phyloP scores from a whole-genome alignment of 2,113 vertebrate species.

The Thamnophis sirtalis region DNA sequence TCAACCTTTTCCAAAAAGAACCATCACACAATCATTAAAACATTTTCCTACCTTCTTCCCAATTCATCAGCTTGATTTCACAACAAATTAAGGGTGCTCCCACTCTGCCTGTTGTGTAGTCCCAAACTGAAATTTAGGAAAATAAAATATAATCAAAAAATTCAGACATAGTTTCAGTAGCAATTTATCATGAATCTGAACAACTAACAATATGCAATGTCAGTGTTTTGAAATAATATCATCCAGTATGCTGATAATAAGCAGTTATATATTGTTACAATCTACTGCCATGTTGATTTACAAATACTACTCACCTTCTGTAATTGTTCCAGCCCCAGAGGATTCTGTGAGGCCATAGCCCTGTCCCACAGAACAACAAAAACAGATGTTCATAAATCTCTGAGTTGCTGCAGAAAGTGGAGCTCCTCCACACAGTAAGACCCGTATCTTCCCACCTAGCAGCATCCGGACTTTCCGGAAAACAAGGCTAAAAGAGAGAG shows the following conservation, averaged over 20 bases:
- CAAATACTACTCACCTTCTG: slow-evolving; percentile 72
- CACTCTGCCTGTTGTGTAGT: slow-evolving; percentile 93
- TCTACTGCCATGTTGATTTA: rapidly evolving
- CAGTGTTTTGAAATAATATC: neutral
- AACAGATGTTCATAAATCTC: slow-evolving; percentile 96
- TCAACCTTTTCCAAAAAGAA: neutral
- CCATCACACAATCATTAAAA: neutral
- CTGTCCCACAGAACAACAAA: slow-evolving; percentile 94
- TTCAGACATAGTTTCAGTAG: neutral
- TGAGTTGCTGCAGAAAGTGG: slow-evolving; percentile 90
- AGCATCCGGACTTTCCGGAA: slow-evolving; percentile 87
- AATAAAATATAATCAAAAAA: neutral
- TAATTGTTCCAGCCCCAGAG: slow-evolving; percentile 86
- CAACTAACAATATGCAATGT: neutral
- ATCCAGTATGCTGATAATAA: neutral
- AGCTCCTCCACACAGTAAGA: slow-evolving; percentile 89
- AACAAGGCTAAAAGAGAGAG: slow-evolving; percentile 75
- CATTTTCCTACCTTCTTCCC: slow-evolving; percentile 86
- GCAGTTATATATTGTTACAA: neutral
- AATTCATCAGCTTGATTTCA: slow-evolving; percentile 91
- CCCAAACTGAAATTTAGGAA: slow-evolving; percentile 77
- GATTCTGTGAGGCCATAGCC: slow-evolving; percentile 94
- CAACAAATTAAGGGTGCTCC: slow-evolving; percentile 90
- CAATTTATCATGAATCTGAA: neutral
- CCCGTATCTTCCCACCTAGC: slow-evolving; percentile 83